Conservation (phyloP, 1,140 invertebrate species). For the Spodoptera frugiperda region DNA sequence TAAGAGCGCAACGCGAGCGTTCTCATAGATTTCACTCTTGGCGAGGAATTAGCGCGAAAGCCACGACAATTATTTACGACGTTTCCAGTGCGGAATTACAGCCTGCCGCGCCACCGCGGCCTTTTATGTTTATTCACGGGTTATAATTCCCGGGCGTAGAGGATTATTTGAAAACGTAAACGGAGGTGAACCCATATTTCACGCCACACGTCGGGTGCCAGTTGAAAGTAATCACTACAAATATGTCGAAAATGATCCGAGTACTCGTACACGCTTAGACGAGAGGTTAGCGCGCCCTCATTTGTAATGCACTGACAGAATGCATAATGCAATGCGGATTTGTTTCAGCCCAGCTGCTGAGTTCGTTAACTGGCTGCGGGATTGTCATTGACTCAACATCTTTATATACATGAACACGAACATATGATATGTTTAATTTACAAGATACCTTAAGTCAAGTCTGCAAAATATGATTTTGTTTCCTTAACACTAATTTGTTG, state of each 20-base stretch:
- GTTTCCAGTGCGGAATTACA: conserved; percentile 69
- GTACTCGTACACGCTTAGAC: conserved; percentile 57
- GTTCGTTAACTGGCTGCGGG: conserved; percentile 38
- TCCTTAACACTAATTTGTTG: no score
- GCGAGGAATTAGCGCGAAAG: conserved; percentile 73
- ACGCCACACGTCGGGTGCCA: conserved; percentile 62
- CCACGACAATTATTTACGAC: conserved; percentile 78
- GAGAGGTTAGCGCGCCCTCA: conserved; percentile 49
- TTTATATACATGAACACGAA: neutral
- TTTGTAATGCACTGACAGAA: conserved; percentile 72
- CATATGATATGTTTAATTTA: neutral
- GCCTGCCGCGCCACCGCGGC: conserved; percentile 57
- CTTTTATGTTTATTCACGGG: conserved; percentile 79
- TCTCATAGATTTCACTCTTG: conserved; percentile 74
- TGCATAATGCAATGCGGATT: conserved; percentile 58
- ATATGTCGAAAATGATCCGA: conserved; percentile 73
- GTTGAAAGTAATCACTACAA: conserved; percentile 75
- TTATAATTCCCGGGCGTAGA: conserved; percentile 71
- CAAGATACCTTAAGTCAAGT: neutral
- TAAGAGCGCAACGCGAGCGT: conserved; percentile 56
- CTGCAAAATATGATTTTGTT: no score
- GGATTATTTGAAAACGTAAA: conserved; percentile 77
- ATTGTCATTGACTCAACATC: conserved; percentile 11
- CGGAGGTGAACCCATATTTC: conserved; percentile 71
- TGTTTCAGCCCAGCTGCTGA: conserved; percentile 39